phyloP scores from a whole-genome alignment of 2,797 vertebrate species.

The Hybognathus amarus region DNA sequence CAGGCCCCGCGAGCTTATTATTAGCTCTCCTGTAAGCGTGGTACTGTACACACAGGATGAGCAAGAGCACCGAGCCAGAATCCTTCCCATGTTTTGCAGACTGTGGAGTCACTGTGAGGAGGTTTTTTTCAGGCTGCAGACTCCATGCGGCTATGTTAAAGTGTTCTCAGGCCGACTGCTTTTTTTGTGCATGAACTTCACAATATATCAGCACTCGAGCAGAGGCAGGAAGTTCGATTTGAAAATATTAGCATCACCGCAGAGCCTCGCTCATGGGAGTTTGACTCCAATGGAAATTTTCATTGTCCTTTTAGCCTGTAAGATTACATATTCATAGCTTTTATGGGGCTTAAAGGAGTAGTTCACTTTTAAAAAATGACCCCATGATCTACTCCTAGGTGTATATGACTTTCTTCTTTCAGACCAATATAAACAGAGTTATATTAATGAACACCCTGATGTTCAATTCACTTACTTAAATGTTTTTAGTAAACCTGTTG shows the following conservation, averaged over 20 bases:
- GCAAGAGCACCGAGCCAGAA: conserved; percentile 46
- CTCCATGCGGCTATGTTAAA: conserved; percentile 54
- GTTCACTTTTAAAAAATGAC: too few relatives aligned
- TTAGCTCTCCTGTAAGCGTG: conserved; percentile 60
- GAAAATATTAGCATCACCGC: conserved; percentile 59
- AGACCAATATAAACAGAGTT: too few relatives aligned
- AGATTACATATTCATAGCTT: conserved; percentile 29
- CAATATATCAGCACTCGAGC: conserved; percentile 55
- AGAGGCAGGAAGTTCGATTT: conserved; percentile 53
- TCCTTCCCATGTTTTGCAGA: conserved; percentile 60
- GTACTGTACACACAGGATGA: conserved; percentile 58
- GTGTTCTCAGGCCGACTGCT: conserved; percentile 53
- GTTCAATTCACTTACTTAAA: too few relatives aligned
- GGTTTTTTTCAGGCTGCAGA: conserved; percentile 59
- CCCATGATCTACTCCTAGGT: too few relatives aligned
- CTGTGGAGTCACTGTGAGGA: conserved; percentile 72
- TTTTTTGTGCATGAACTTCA: conserved; percentile 55
- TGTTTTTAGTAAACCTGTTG: too few relatives aligned
- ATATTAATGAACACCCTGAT: too few relatives aligned
- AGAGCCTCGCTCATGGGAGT: conserved; percentile 26
- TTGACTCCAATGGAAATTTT: conserved; percentile 30
- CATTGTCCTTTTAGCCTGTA: conserved; percentile 9
- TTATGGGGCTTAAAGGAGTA: conserved; percentile 16
- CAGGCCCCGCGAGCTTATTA: conserved; percentile 61
- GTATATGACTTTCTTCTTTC: too few relatives aligned